Base-by-base conservation (phyloP, 2,888 invertebrate species). In the Machimus rusticus region DNA sequence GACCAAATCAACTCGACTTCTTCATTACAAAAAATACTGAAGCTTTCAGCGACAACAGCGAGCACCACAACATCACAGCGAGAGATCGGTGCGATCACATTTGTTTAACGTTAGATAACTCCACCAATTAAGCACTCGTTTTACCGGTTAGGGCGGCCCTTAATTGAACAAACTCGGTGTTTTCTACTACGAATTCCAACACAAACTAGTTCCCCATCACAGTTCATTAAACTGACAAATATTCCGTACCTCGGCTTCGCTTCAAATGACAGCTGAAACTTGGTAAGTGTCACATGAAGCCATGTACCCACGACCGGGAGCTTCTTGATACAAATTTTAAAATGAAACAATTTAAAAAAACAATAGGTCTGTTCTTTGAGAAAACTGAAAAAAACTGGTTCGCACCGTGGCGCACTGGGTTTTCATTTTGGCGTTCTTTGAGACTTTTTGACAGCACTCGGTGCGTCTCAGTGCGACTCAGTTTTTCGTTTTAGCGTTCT, bases 181-280 rank as follows among this genome's bases (percentile, higher is more conserved):
- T 39, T 23, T 23, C 78, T 23, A 78, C 78, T 39, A 78, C 37
- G 14, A 78, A 78, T 78, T 78, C 78, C 78, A 78, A 78, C 78
- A 78, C 78, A 78, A 78, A 78, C 78, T 78, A 37, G 78, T 66
- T 66, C 28, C 66, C 19, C 43, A 34, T 43, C 23, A 66, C 78
- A 78, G 78, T 78, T 78, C 78, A 78, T 78, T 78, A 78, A 78
- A 78, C 78, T 78, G 43, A 39, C 78, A 43, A 39, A 39, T 39
- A 39, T 37, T 43, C n/a, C 14, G 43, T 16, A 9, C 19, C 78
- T 43, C 43, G 43, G 43, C 37, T 23, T 78, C 39, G 46, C n/a
- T n/a, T 34, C 76, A 37, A 76, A n/a, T 78, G 78, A 43, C 78
- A 78, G 23, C 43, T 78, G 23, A 78, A 39, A 23, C 37, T 43